Evolutionary conservation across 1,140 invertebrate species (phyloP).

Genomic region (Bathynomus jamesi): DNA sequence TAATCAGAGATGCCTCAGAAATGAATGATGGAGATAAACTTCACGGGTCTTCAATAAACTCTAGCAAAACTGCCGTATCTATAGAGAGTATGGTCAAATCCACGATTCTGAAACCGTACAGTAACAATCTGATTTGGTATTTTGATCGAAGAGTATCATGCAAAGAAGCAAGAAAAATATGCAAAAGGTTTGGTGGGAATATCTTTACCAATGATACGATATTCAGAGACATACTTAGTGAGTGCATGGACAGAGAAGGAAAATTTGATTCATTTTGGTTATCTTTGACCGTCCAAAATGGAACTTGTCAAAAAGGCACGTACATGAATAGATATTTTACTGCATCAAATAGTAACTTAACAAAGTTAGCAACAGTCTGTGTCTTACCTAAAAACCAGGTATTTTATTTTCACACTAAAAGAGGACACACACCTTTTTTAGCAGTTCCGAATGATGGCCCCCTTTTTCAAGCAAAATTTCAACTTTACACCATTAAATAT

Average conservation of each 20-base stretch:
- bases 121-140: neutral
- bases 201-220: neutral
- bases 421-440: neutral
- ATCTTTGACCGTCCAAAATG: neutral
- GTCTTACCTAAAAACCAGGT: neutral
- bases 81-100: neutral
- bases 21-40: too few relatives aligned
- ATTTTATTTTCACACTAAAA: neutral
- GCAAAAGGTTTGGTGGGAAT: neutral
- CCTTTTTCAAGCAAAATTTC: neutral
- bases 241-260: neutral
- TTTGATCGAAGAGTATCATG: neutral
- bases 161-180: neutral
- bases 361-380: neutral
- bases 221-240: neutral
- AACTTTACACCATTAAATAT: neutral
- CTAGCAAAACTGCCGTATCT: too few relatives aligned
- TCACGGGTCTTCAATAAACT: too few relatives aligned
- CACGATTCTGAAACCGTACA: neutral
- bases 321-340: neutral
- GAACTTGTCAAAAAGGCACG: neutral
- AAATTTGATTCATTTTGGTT: neutral
- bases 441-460: neutral
- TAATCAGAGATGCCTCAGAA: neutral
- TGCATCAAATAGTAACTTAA: neutral